Base-by-base conservation (phyloP, 2,888 invertebrate genomes). In the Acrobeloides nanus region DNA sequence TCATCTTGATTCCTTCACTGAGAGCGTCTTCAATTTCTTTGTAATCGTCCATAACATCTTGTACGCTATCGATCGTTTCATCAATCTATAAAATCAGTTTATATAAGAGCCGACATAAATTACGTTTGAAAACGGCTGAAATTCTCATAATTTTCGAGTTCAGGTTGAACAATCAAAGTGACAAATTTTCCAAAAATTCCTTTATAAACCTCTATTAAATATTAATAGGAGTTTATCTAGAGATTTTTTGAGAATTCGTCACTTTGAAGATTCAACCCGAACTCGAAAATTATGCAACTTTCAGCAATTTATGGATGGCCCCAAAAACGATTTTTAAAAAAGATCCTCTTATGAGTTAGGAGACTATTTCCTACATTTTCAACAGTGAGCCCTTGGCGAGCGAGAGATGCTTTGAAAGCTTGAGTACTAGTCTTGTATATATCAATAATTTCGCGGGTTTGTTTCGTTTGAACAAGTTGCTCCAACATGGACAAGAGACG, bases 51-150 rank as follows among this genome's bases (percentile, higher is more conserved):
- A 66, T 58, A 6, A 66, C 60, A 25, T 59, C 61, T 5, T 53
- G 55, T 29, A 70, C 58, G 21, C 59, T 62, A 48, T 70, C 70
- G 62, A 70, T 67, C 6, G 70, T 68, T 23, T 55, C 61, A 42
- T 70, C 68, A 18, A 66, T 55, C 66, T 64, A 46, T 38, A 45
- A 51, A 38, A 12, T 18, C 45, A 43, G 2, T 6, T 40, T 3
- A 44, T 15, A 38, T n/a, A 12, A 38, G 38, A 4, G 26, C 10
- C 10, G 31, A 29, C 15, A 12, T 29, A 29, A 12, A 29, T 29
- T 12, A 29, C 12, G 31, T 29, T 12, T 29, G 15, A 29, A 29
- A 29, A 12, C 31, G 15, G 12, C 31, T 15, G 31, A 12, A 12
- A 42, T n/a, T n/a, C n/a, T n/a, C n/a, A n/a, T n/a, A n/a, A n/a